These are phyloP conservation scores for Catostylus mosaicus DNA, from an alignment of 30 jellyfish, hydroid and myxozoan genomes.

Conservation along the genomic window DNA sequence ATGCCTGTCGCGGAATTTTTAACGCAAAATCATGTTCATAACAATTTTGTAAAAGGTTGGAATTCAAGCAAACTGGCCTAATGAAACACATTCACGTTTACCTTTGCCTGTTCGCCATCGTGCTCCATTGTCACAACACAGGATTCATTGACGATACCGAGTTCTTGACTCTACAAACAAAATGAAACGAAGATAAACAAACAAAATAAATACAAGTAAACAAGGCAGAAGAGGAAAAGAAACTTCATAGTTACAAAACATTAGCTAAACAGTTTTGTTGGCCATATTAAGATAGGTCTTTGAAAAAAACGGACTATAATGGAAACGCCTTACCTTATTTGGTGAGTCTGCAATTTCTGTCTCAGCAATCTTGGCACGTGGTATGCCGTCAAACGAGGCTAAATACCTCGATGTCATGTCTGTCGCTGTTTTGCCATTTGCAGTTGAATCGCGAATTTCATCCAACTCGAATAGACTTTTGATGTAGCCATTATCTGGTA, in stretches of 20 bases:
- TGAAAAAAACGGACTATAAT: too few species aligned
- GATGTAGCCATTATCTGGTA: constrained; percentile 13
- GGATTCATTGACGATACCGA: constrained; percentile 6
- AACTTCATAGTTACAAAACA: too few species aligned
- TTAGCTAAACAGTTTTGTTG: too few species aligned
- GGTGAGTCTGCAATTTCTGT: neutral
- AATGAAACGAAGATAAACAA: too few species aligned
- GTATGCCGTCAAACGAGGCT: constrained; percentile 39
- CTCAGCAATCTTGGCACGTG: constrained; percentile 43
- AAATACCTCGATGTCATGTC: constrained; percentile 1
- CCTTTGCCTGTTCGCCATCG: neutral
- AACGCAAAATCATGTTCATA: too few species aligned
- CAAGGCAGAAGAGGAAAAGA: too few species aligned
- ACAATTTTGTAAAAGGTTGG: too few species aligned
- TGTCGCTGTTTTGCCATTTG: neutral
- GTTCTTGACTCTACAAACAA: neutral
- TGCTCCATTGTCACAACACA: neutral
- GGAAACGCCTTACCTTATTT: neutral
- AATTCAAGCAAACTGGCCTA: too few species aligned
- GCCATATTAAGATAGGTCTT: too few species aligned
- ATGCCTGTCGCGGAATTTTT: too few species aligned
- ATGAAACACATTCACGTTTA: too few species aligned
- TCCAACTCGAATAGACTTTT: constrained; percentile 19
- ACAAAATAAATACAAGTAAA: too few species aligned
- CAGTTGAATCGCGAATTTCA: neutral